These are phyloP conservation scores for Conops quadrifasciatus DNA, from an alignment of 2,888 invertebrate genomes.

Conservation along the genomic window DNA sequence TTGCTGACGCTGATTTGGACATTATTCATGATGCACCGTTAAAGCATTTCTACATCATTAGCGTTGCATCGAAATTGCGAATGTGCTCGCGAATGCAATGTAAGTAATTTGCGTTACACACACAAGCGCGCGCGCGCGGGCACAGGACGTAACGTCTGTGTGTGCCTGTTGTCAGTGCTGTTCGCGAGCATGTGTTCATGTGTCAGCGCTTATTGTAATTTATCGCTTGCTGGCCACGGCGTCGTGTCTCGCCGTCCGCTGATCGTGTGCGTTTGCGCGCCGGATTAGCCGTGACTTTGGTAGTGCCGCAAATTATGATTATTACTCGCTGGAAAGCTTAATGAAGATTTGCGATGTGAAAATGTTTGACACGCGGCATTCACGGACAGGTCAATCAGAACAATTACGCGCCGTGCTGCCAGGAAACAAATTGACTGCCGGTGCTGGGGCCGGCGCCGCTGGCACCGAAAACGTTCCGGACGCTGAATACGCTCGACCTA, in stretches of 20 bases:
- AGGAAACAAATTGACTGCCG: not conserved
- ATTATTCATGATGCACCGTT: conserved; percentile 50
- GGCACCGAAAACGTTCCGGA: too few species aligned
- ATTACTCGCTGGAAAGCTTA: not conserved
- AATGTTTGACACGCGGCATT: not conserved
- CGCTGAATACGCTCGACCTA: too few species aligned
- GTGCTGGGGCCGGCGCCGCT: too few species aligned
- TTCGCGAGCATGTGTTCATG: not conserved
- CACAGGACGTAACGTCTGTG: not conserved
- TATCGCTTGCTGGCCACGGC: conserved; percentile 2
- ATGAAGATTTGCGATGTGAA: conserved; percentile 20
- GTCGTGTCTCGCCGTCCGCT: not conserved
- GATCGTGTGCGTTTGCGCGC: not conserved
- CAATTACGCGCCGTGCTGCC: not conserved
- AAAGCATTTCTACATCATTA: conserved; percentile 62
- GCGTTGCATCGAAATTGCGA: conserved; percentile 41
- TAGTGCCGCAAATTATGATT: conserved; percentile 25
- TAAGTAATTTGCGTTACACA: conserved; percentile 25
- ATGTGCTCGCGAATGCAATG: conserved; percentile 32
- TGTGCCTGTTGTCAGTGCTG: not conserved
- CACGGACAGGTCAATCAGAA: not conserved
- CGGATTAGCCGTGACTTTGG: conserved; percentile 33
- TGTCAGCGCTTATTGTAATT: conserved; percentile 26
- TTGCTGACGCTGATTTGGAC: conserved; percentile 28
- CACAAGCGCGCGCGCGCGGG: not conserved